Conservation (phyloP, 2,888 invertebrate genomes). For the Crossocerus cetratus region DNA sequence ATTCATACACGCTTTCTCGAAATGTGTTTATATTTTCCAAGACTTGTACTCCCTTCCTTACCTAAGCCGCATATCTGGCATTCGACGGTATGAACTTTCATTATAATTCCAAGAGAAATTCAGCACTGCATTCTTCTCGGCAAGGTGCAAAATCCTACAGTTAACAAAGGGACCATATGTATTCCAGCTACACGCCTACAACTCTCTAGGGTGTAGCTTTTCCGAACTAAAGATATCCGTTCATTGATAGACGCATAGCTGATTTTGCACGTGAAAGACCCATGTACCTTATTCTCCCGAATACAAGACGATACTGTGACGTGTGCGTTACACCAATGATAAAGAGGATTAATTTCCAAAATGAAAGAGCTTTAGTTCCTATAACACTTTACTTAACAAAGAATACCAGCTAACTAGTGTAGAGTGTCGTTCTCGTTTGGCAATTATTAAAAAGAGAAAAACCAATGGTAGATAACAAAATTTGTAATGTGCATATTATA, state of each 20-base stretch:
- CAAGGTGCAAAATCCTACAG: conserved; percentile 35
- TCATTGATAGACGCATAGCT: conserved; percentile 7
- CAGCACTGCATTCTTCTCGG: conserved; percentile 23
- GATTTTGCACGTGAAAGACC: conserved; percentile 5
- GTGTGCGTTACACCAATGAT: conserved; percentile 16
- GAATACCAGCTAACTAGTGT: conserved; percentile 22
- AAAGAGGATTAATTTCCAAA: conserved; percentile 13
- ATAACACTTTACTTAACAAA: conserved; percentile 34
- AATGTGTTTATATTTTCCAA: too few species aligned
- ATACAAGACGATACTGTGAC: conserved; percentile 42
- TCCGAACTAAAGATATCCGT: conserved; percentile 18
- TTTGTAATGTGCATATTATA: conserved; percentile 43
- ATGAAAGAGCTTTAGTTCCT: conserved; percentile 34
- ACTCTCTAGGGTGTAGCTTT: conserved; percentile 22
- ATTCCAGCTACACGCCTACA: conserved; percentile 36
- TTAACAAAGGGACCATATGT: conserved; percentile 53
- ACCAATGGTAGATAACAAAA: conserved; percentile 23
- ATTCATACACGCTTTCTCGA: too few species aligned
- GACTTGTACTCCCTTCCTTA: too few species aligned
- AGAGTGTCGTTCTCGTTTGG: conserved; percentile 28
- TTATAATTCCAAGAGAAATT: conserved; percentile 2
- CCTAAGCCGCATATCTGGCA: too few species aligned
- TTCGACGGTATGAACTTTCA: conserved; percentile 3
- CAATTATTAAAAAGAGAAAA: conserved; percentile 46
- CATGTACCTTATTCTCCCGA: conserved; percentile 38